Conservation (phyloP, 1,140 invertebrate genomes). For the Aphelinus certus region DNA sequence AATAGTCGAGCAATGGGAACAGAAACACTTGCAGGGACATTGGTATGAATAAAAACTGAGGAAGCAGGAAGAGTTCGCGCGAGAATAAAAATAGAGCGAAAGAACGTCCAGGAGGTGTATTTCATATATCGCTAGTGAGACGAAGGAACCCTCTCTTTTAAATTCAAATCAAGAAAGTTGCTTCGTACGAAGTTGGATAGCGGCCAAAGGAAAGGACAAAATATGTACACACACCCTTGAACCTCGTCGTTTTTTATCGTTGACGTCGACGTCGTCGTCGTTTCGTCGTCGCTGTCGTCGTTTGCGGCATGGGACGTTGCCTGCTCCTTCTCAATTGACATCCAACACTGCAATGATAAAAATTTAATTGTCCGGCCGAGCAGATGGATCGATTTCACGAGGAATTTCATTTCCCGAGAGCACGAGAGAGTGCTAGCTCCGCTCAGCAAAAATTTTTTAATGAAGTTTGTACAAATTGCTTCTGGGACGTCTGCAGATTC, state of each 20-base stretch:
- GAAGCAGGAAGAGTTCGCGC: no score
- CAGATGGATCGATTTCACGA: not conserved
- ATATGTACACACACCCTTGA: slow-evolving; percentile 23
- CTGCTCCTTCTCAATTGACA: slow-evolving; percentile 1
- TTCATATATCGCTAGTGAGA: slow-evolving; percentile 23
- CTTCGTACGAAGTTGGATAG: slow-evolving; percentile 32
- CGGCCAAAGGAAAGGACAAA: slow-evolving; percentile 35
- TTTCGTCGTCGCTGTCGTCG: not conserved
- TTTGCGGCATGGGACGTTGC: slow-evolving; percentile 6
- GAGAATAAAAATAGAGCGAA: not conserved
- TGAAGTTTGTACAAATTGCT: not conserved
- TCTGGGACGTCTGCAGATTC: no score
- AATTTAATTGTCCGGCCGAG: slow-evolving; percentile 9
- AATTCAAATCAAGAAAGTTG: slow-evolving; percentile 40
- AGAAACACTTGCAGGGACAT: no score
- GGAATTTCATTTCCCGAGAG: slow-evolving; percentile 5
- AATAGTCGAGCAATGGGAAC: no score
- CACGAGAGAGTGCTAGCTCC: no score
- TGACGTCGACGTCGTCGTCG: not conserved
- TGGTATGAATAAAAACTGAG: no score
- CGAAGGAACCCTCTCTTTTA: slow-evolving; percentile 25
- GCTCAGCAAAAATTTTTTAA: not conserved
- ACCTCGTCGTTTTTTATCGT: not conserved
- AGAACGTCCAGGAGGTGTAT: not conserved
- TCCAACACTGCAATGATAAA: not conserved